A percentile compares a stretch with the other conserved stretches of the same genome.
phyloP scores from a whole-genome alignment of 2,113 vertebrate species.

The Coptodon rendalli region DNA sequence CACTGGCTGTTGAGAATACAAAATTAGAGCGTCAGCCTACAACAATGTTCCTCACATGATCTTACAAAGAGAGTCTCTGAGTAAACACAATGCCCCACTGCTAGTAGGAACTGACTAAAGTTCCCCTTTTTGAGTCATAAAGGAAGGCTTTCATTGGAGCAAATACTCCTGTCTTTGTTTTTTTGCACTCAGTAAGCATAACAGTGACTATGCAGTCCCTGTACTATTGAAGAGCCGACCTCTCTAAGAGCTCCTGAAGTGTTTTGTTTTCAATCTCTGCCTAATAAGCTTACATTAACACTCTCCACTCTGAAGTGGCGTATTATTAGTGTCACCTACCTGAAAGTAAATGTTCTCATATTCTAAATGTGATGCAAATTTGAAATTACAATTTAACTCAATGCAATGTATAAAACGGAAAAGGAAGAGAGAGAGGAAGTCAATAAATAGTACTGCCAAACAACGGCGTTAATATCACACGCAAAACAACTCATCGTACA shows the following conservation, averaged over 20 bases:
- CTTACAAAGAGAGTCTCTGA: neutral
- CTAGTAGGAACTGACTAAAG: neutral
- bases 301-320: constrained; percentile 21
- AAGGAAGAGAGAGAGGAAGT: neutral
- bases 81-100: neutral
- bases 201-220: neutral
- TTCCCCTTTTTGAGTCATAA: neutral
- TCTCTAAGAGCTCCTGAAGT: neutral
- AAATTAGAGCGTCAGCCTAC: neutral
- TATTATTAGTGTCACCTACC: constrained; percentile 17
- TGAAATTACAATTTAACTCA: neutral
- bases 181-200: neutral
- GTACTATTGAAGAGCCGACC: neutral
- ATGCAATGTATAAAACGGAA: neutral
- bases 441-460: neutral
- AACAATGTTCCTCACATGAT: neutral
- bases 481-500: neutral
- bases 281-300: constrained; percentile 57
- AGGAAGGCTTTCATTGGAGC: neutral
- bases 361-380: neutral
- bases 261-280: constrained; percentile 32
- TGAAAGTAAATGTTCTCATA: constrained; percentile 34
- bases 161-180: constrained; percentile 9
- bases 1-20: neutral
- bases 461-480: neutral